Evolutionary conservation across 2,113 vertebrate species (phyloP).

Genomic region (Scolopax mira): DNA sequence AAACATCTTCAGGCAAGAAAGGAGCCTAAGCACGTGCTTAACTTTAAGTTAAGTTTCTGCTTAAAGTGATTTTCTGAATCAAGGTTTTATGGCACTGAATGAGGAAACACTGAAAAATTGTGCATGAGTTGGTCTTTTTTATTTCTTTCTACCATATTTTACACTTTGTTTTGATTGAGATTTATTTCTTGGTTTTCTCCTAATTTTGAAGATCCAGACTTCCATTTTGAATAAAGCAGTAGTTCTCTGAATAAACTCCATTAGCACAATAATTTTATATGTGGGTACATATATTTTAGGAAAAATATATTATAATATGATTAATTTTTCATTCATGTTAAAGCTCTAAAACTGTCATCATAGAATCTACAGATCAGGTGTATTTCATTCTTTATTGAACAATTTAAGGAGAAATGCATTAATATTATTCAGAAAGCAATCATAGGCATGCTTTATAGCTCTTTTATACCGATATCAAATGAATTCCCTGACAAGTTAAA

Average conservation of each 20-base stretch:
- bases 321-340: conserved; percentile 57
- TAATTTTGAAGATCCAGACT: neutral
- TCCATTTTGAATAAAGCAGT: neutral
- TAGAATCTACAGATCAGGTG: conserved; percentile 31
- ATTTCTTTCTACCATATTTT: neutral
- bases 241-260: conserved; percentile 22
- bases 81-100: neutral
- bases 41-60: neutral
- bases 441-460: conserved; percentile 51
- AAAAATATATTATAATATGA: conserved; percentile 24
- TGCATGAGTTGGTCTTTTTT: neutral
- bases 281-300: neutral
- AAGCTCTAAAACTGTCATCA: conserved; percentile 16
- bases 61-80: neutral
- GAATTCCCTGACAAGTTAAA: conserved; percentile 70
- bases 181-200: neutral
- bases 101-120: neutral
- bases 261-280: conserved; percentile 8
- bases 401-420: conserved; percentile 61
- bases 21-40: neutral
- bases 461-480: conserved; percentile 71
- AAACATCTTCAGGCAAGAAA: neutral
- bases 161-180: neutral
- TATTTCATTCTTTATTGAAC: conserved; percentile 64
- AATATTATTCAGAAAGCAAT: conserved; percentile 64